Evolutionary conservation across 2,888 invertebrate species (phyloP).

Genomic region (Xestia c-nigrum): DNA sequence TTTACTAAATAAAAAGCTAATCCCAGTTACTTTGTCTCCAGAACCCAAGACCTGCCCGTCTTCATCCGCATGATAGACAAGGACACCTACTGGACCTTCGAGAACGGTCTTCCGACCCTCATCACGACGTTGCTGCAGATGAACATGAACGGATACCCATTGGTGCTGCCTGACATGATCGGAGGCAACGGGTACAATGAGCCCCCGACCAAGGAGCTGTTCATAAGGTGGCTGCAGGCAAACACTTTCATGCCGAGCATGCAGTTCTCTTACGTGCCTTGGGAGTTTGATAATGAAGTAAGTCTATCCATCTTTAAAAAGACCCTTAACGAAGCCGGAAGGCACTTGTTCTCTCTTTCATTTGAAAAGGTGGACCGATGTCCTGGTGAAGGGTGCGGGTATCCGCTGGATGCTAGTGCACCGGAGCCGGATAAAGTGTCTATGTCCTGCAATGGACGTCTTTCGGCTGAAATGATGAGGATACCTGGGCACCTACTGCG

Average conservation of each 20-base stretch:
- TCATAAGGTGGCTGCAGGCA: constrained; percentile 94
- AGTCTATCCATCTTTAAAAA: not conserved
- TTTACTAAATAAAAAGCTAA: not conserved
- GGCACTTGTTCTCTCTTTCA: not conserved
- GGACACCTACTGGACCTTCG: constrained; percentile 92
- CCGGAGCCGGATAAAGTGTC: too few species aligned
- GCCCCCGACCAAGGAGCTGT: constrained; percentile 91
- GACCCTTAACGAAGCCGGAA: not conserved
- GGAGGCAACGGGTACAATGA: constrained; percentile 91
- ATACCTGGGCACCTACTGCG: not conserved
- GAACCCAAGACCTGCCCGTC: constrained; percentile 92
- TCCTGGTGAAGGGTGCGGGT: too few species aligned
- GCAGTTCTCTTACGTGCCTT: constrained; percentile 95
- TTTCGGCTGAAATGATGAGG: too few species aligned
- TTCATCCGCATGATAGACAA: constrained; percentile 95
- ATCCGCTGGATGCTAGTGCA: too few species aligned
- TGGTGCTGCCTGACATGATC: constrained; percentile 95
- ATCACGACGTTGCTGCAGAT: constrained; percentile 93
- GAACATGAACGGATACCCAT: constrained; percentile 92
- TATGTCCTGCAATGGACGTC: too few species aligned
- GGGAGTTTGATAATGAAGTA: constrained; percentile 92
- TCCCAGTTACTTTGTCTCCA: constrained; percentile 64
- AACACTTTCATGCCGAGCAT: constrained; percentile 94
- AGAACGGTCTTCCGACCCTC: constrained; percentile 93
- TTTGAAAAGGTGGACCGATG: too few species aligned